phyloP scores from a whole-genome alignment of 2,888 invertebrate species.

The Selenia dentaria region DNA sequence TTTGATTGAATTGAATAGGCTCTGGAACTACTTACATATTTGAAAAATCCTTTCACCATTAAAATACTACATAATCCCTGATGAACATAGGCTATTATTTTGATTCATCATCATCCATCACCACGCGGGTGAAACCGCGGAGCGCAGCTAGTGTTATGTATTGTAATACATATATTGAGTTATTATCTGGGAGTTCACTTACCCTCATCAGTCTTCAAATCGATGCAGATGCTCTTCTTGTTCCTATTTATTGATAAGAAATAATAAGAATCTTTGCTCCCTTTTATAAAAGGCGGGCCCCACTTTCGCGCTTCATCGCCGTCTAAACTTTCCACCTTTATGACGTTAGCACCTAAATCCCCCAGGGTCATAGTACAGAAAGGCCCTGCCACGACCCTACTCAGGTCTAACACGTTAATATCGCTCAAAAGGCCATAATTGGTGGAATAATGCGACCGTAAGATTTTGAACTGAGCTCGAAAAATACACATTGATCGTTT shows the following conservation, averaged over 20 bases:
- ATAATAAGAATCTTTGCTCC: conserved; percentile 90
- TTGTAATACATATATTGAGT: too few species aligned
- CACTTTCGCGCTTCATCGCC: conserved; percentile 95
- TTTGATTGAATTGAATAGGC: too few species aligned
- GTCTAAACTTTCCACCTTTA: conserved; percentile 95
- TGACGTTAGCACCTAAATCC: conserved; percentile 96
- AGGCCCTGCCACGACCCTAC: conserved; percentile 96
- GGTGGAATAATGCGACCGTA: conserved; percentile 47
- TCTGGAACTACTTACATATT: too few species aligned
- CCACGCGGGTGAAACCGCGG: too few species aligned
- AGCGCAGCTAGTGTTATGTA: too few species aligned
- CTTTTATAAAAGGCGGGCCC: conserved; percentile 94
- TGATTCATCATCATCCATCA: too few species aligned
- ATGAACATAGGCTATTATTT: too few species aligned
- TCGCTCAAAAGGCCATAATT: conserved; percentile 86
- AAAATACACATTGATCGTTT: conserved; percentile 38
- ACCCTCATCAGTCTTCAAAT: conserved; percentile 90
- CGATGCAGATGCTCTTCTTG: conserved; percentile 95
- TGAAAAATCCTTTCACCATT: too few species aligned
- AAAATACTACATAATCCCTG: too few species aligned
- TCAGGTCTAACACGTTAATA: conserved; percentile 91
- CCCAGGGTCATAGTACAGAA: conserved; percentile 97
- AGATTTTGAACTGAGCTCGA: conserved; percentile 32
- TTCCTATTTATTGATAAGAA: conserved; percentile 96
- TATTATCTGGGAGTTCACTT: too few species aligned